Evolutionary conservation across 1,140 invertebrate species (phyloP).

Genomic region (Pteromalus puparum): DNA sequence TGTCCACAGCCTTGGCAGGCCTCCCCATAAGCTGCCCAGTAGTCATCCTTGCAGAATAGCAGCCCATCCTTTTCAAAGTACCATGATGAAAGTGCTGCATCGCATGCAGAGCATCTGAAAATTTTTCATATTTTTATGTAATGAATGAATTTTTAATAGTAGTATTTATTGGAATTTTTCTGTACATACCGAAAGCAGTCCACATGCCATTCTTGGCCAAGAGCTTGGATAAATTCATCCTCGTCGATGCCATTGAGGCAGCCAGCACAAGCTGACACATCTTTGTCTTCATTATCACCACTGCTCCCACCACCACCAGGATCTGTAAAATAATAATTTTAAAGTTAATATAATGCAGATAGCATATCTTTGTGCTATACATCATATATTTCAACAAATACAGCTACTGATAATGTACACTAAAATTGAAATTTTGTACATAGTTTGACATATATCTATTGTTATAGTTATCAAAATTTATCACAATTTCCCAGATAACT

Average conservation of each 20-base stretch:
- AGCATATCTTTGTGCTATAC: neutral
- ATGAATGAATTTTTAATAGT: neutral
- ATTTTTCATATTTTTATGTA: constrained; percentile 23
- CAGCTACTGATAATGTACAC: no score
- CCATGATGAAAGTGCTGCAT: constrained; percentile 89
- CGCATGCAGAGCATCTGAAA: constrained; percentile 90
- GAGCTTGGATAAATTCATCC: constrained; percentile 86
- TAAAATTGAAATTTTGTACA: no score
- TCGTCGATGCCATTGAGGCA: constrained; percentile 84
- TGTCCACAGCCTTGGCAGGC: constrained; percentile 91
- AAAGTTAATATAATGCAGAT: neutral
- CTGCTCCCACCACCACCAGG: constrained; percentile 67
- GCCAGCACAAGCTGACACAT: constrained; percentile 77
- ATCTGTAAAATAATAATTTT: constrained; percentile 63
- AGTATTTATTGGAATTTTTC: neutral
- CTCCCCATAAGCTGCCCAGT: constrained; percentile 91
- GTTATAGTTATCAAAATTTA: no score
- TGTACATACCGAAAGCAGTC: constrained; percentile 87
- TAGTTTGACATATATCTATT: no score
- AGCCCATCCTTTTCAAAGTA: constrained; percentile 95
- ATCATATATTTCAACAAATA: no score
- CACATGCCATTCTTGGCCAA: constrained; percentile 90
- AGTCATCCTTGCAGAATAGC: constrained; percentile 92
- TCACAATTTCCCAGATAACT: no score
- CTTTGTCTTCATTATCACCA: constrained; percentile 56